These are phyloP conservation scores for Manis crassicaudata DNA, from an alignment of 2,797 vertebrate species.

Conservation along the genomic window DNA sequence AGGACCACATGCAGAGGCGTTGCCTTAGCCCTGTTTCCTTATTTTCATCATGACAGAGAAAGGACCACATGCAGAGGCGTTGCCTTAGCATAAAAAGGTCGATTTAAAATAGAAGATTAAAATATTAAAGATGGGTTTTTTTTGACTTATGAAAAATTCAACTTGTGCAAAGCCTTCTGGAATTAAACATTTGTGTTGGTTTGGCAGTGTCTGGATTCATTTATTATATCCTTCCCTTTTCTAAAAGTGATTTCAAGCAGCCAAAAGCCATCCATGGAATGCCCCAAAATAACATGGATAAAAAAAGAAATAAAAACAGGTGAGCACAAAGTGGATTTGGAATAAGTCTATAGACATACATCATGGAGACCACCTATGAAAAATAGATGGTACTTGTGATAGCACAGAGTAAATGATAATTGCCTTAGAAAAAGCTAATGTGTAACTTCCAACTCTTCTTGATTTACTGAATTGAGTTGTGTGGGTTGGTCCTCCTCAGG, in stretches of 20 bases:
- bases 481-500: not conserved
- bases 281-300: not conserved
- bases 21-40: not conserved
- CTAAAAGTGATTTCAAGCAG: slow-evolving; percentile 27
- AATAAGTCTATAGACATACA: not conserved
- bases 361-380: not conserved
- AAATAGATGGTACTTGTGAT: not conserved
- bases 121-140: not conserved
- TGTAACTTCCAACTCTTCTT: not conserved
- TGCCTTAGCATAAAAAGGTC: not conserved
- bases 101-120: not conserved
- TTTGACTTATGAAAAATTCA: slow-evolving; percentile 8
- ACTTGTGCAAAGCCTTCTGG: not conserved
- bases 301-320: not conserved
- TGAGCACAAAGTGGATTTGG: not conserved
- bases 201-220: not conserved
- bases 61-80: not conserved
- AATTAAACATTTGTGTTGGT: slow-evolving; percentile 8
- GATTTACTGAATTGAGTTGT: not conserved
- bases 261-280: not conserved
- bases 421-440: not conserved
- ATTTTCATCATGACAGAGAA: not conserved
- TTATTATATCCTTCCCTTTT: not conserved
- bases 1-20: not conserved
- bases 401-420: not conserved